These are phyloP conservation scores for Parnassius smintheus DNA, from an alignment of 2,888 invertebrate genomes.

Conservation along the genomic window DNA sequence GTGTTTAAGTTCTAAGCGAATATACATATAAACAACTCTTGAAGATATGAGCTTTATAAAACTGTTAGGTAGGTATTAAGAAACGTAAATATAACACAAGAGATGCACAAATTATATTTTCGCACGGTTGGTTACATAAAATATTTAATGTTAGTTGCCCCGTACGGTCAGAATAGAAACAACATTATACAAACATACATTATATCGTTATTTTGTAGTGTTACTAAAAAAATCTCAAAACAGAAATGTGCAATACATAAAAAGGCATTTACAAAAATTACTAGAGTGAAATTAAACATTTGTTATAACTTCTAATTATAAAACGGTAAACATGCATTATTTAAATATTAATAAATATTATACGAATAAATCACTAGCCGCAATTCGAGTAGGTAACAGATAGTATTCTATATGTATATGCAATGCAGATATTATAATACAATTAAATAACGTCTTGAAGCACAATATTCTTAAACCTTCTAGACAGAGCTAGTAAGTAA, in stretches of 20 bases:
- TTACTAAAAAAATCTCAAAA: not conserved
- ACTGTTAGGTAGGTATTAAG: not conserved
- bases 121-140: conserved; percentile 20
- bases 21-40: conserved; percentile 8
- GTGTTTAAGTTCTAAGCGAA: conserved; percentile 8
- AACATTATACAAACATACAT: conserved; percentile 1
- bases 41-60: conserved; percentile 4
- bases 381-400: too few relatives aligned
- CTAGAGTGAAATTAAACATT: too few relatives aligned
- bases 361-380: too few relatives aligned
- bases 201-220: not conserved
- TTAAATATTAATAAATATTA: too few relatives aligned
- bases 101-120: conserved; percentile 7
- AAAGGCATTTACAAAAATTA: too few relatives aligned
- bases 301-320: too few relatives aligned
- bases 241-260: not conserved
- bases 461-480: too few relatives aligned
- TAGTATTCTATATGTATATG: too few relatives aligned
- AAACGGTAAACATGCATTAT: too few relatives aligned
- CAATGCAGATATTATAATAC: too few relatives aligned
- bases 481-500: too few relatives aligned
- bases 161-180: conserved; percentile 35
- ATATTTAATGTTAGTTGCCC: conserved; percentile 1
- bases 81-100: conserved; percentile 10
- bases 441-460: too few relatives aligned